Evolutionary conservation across 2,113 vertebrate species (phyloP).

Genomic region (Pan troglodytes): NHGRI_mPanTro3-v2.1_pri NC_086015.1:63654001-63654500

Average conservation of each 20-base stretch:
- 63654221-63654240: constrained; percentile 75
- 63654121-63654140: neutral
- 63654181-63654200: constrained; percentile 64
- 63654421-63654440: constrained; percentile 68
- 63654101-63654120: neutral
- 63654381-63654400: constrained; percentile 70
- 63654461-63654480: constrained; percentile 69
- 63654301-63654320: constrained; percentile 69
- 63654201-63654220: constrained; percentile 76
- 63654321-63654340: constrained; percentile 78
- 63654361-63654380: constrained; percentile 77
- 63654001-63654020: neutral
- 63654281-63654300: constrained; percentile 74
- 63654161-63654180: constrained; percentile 63
- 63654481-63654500: constrained; percentile 50
- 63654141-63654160: neutral
- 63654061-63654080: neutral
- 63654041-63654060: accelerated
- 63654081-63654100: neutral
- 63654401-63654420: constrained; percentile 63
- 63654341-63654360: constrained; percentile 71
- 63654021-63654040: neutral
- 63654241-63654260: constrained; percentile 46
- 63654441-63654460: constrained; percentile 71
- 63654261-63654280: constrained; percentile 77